Base-by-base conservation (phyloP, 2,113 vertebrate species). In the Semnornis frantzii region DNA sequence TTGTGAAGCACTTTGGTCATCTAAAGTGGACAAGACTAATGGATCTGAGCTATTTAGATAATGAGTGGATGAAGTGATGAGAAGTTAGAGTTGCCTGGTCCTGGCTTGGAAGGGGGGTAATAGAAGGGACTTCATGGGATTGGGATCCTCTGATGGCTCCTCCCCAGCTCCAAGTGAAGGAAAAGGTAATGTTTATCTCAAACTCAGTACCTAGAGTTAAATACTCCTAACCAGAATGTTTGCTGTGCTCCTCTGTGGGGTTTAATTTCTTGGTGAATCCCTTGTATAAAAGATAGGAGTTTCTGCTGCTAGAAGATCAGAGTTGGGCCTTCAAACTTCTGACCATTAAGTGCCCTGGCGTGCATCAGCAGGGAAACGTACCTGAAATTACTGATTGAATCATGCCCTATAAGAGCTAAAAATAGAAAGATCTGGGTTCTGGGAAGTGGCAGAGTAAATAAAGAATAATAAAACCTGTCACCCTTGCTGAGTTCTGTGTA, bases 381-480 rank as follows among this genome's bases (percentile, higher is more conserved):
- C 76, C 74, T 82, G 27, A 92, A 92, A 72, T 83, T 74, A 54
- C 76, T 78, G 80, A 74, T 76, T 81, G 76, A 80, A 81, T 92
- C 69, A 59, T 74, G 63, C 31, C 82, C 55, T 46, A 2, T 33
- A 50, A 60, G 83, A 78, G 62, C 86, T 93, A 81, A 90, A 90
- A 93, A 87, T 85, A 86, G 72, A 81, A 72, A 39, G 11, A 81
- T 90, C 83, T 68, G 54, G 23, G 64, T 87, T 94, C 92, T 92
- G 77, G 94, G 77, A 93, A 94, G 90, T 95, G 81, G 70, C 86
- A 90, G 80, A 72, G 88, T 90, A 94, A 96, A 92, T 93, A 93
- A 90, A 80, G 70, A 82, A 60, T 52, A 78, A 94, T 71, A 87
- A 93, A 92, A 79, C 15, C 66, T 89, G 81, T 90, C 66, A 82